A percentile compares a stretch with the other conserved stretches of the same genome.
Evolutionary conservation across 2,797 vertebrate species (phyloP).

Genomic region (Tokudaia tokunoshimensis): DNA sequence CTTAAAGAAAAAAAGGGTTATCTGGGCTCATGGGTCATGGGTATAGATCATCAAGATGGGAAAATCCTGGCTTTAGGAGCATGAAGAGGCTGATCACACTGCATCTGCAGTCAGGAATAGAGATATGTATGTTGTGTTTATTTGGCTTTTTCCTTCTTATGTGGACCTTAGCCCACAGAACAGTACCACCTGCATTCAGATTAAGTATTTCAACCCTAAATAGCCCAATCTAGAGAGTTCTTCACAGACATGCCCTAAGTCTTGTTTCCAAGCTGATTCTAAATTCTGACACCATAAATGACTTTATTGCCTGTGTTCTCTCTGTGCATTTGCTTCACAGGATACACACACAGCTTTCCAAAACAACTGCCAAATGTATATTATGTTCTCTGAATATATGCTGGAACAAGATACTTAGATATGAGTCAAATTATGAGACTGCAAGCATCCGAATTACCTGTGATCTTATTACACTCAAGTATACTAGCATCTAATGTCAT

Average conservation of each 20-base stretch:
- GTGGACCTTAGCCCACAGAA: not conserved
- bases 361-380: not conserved
- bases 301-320: not conserved
- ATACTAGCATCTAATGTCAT: not conserved
- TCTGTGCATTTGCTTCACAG: not conserved
- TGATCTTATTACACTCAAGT: not conserved
- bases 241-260: not conserved
- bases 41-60: not conserved
- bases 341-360: not conserved
- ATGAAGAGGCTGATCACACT: not conserved
- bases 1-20: not conserved
- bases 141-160: not conserved
- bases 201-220: not conserved
- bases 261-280: not conserved
- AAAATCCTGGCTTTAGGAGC: not conserved
- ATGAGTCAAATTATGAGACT: not conserved
- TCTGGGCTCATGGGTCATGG: not conserved
- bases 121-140: not conserved
- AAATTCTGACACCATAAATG: not conserved
- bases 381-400: not conserved
- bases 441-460: not conserved
- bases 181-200: not conserved
- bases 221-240: not conserved
- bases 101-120: not conserved
- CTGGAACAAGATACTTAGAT: slow-evolving; percentile 26